phyloP scores from a whole-genome alignment of 2,888 invertebrate genomes.

The Germaria angustata region DNA sequence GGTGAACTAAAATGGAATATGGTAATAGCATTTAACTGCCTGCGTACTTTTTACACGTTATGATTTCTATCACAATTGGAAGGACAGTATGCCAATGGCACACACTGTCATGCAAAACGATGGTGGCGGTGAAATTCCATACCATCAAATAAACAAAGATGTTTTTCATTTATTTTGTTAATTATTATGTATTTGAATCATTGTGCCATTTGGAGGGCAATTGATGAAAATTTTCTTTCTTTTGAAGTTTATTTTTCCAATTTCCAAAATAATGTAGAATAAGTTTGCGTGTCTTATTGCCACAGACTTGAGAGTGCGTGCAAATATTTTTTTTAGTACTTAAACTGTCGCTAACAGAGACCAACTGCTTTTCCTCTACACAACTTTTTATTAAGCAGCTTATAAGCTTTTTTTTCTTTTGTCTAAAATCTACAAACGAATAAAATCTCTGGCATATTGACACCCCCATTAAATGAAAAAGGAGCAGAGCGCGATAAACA shows the following conservation, averaged over 20 bases:
- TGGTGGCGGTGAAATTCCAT: neutral
- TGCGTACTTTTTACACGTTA: neutral
- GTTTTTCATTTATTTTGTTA: too few relatives aligned
- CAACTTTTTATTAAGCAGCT: conserved; percentile 50
- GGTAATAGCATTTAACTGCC: neutral
- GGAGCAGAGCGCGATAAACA: conserved; percentile 1
- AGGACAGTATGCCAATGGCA: neutral
- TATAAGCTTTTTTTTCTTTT: conserved; percentile 4
- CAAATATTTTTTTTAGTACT: conserved; percentile 9
- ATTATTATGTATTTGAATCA: neutral
- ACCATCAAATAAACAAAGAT: too few relatives aligned
- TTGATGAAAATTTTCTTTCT: neutral
- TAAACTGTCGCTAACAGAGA: conserved; percentile 41
- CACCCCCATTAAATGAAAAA: conserved; percentile 44
- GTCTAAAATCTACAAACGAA: neutral
- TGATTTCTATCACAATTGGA: neutral
- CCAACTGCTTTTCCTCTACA: conserved; percentile 43
- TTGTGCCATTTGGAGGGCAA: neutral
- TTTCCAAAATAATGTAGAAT: neutral
- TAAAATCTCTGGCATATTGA: conserved; percentile 23
- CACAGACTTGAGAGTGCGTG: conserved; percentile 49
- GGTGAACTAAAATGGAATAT: neutral
- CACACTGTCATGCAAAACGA: neutral
- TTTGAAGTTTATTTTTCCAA: neutral
- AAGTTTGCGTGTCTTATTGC: conserved; percentile 54